These are phyloP conservation scores for Rhaphigaster nebulosa DNA, from an alignment of 2,888 invertebrate species.

Conservation along the genomic window DNA sequence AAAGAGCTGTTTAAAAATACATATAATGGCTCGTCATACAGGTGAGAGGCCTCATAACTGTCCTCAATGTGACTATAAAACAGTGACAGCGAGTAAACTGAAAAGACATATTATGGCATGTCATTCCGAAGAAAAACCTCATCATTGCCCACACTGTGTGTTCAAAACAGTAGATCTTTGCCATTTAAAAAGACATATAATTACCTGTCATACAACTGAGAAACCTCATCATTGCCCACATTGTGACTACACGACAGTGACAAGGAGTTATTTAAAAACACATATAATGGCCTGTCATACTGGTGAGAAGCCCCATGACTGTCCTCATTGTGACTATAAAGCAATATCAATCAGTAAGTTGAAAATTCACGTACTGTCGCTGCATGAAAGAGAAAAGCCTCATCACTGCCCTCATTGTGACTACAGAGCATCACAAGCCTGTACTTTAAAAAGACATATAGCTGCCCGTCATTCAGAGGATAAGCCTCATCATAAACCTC, in stretches of 20 bases:
- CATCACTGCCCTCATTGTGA: neutral
- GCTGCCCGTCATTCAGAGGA: neutral
- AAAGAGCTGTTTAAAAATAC: neutral
- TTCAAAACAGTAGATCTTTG: neutral
- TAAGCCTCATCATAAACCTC: neutral
- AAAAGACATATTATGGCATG: neutral
- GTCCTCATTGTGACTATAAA: constrained; percentile 5
- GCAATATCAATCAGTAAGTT: constrained; percentile 7
- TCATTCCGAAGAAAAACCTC: neutral
- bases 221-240: neutral
- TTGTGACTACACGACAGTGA: neutral
- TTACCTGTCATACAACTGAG: neutral
- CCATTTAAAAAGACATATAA: neutral
- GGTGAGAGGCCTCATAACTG: neutral
- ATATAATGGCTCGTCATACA: neutral
- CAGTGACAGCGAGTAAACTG: neutral
- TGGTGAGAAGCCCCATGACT: neutral
- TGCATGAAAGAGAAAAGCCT: neutral
- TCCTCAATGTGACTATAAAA: neutral
- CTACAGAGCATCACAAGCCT: neutral
- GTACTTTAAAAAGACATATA: constrained; percentile 12
- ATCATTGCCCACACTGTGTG: neutral
- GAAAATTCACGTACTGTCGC: neutral
- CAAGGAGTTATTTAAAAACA: neutral
- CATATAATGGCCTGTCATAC: neutral